These are phyloP conservation scores for Thomomys bottae DNA, from an alignment of 2,113 vertebrate species.

Conservation along the genomic window DNA sequence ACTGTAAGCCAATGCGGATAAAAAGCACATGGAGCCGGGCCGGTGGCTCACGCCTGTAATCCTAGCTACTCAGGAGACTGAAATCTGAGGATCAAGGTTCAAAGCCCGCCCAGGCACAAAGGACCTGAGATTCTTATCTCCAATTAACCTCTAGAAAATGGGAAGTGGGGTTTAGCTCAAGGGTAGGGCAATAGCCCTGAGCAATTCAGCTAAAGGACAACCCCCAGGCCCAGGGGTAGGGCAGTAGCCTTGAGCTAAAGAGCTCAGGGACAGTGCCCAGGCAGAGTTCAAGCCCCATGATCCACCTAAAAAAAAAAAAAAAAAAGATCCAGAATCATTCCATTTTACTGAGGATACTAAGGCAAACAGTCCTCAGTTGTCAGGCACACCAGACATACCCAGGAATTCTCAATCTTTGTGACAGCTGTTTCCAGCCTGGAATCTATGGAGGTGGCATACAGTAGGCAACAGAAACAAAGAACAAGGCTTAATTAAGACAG, in stretches of 20 bases:
- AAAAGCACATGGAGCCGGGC: background rate
- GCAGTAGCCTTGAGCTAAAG: background rate
- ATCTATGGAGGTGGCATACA: background rate
- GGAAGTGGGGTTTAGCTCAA: too few species aligned
- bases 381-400: background rate
- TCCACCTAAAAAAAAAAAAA: background rate
- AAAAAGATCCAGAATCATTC: background rate
- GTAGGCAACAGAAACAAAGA: background rate
- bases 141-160: too few species aligned
- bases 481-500: background rate
- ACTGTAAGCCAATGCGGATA: background rate
- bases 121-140: too few species aligned
- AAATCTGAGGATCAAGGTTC: too few species aligned
- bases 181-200: too few species aligned
- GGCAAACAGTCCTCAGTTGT: background rate
- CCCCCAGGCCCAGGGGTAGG: too few species aligned
- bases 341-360: slow-evolving; percentile 4
- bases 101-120: too few species aligned
- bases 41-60: too few species aligned
- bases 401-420: background rate
- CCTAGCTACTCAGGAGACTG: background rate
- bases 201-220: too few species aligned
- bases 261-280: too few species aligned
- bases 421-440: background rate
- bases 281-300: too few species aligned